Evolutionary conservation across 2,888 invertebrate genomes (phyloP).

Genomic region (Nephrotoma appendiculata): DNA sequence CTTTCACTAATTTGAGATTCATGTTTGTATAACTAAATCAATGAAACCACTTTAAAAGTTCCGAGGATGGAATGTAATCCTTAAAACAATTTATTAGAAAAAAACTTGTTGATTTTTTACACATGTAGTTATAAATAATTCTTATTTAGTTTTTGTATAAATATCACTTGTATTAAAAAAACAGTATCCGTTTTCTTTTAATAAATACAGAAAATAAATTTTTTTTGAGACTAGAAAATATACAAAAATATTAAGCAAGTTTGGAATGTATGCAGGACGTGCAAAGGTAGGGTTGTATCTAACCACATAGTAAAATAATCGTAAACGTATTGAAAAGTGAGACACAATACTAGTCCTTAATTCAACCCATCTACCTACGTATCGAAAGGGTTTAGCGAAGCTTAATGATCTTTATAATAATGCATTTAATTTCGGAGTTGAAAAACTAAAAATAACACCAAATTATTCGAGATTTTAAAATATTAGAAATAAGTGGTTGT

Average conservation of each 20-base stretch:
- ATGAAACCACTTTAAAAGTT: background rate
- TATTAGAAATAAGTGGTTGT: too few species aligned
- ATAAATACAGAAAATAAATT: background rate
- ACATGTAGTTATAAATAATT: background rate
- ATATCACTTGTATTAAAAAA: background rate
- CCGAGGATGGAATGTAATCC: background rate
- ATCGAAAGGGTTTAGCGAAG: too few species aligned
- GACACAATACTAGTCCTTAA: too few species aligned
- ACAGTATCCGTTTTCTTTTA: background rate
- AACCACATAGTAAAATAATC: background rate
- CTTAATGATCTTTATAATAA: too few species aligned
- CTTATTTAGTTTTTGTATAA: background rate
- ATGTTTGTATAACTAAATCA: background rate
- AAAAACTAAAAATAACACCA: too few species aligned
- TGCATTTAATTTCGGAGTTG: too few species aligned
- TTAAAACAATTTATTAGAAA: background rate
- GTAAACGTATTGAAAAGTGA: constrained; percentile 5
- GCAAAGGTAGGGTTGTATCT: too few species aligned
- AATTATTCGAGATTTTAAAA: too few species aligned
- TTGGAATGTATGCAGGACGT: background rate
- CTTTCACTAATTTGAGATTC: background rate
- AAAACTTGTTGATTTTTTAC: background rate
- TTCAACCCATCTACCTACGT: too few species aligned
- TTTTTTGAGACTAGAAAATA: background rate
- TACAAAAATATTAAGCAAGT: background rate